Evolutionary conservation across 2,113 vertebrate genomes (phyloP).

Genomic region (Oceanodroma tethys): DNA sequence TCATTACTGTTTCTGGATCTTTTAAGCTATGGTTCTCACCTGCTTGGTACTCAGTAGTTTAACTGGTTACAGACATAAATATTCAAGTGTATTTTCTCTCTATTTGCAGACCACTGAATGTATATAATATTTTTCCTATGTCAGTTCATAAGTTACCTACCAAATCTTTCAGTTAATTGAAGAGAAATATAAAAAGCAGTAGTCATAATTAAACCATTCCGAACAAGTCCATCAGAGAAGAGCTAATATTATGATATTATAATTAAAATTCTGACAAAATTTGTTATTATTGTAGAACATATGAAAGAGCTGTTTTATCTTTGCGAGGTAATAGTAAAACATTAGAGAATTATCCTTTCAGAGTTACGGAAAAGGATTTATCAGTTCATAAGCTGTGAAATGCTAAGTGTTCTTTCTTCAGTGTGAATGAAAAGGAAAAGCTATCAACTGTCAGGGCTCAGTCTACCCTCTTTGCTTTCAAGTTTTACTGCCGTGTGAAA

Average conservation of each 20-base stretch:
- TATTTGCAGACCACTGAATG: background rate
- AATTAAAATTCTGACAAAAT: background rate
- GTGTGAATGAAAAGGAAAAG: background rate
- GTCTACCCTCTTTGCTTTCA: slow-evolving; percentile 5
- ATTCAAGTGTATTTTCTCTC: background rate
- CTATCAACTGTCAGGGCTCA: background rate
- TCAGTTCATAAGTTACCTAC: background rate
- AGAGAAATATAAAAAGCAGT: background rate
- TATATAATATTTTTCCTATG: background rate
- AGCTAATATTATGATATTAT: background rate
- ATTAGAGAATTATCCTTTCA: background rate
- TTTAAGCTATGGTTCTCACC: background rate
- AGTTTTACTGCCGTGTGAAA: background rate
- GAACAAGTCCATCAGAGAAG: background rate
- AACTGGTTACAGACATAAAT: background rate
- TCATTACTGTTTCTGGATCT: background rate
- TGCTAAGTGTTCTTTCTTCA: background rate
- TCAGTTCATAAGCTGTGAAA: background rate
- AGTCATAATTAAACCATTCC: background rate
- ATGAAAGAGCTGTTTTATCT: background rate
- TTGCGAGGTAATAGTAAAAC: background rate
- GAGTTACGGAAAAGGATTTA: background rate
- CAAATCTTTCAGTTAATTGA: background rate
- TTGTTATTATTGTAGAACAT: background rate
- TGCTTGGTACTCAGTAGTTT: background rate